Evolutionary conservation across 2,888 invertebrate genomes (phyloP).

Genomic region (Drosophila stalkeri): DNA sequence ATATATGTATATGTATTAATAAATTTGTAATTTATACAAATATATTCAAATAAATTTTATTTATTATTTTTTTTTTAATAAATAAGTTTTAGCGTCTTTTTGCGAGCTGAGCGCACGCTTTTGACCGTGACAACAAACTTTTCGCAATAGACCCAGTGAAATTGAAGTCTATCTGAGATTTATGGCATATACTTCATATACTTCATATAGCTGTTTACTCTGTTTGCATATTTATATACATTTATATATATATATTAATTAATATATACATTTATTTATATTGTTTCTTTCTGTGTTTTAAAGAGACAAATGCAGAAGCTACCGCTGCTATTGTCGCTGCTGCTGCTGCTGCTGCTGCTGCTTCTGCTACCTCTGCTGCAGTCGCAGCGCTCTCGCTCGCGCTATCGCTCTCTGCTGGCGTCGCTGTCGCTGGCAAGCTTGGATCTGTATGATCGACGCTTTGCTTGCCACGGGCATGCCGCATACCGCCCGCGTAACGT

Average conservation of each 20-base stretch:
- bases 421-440: background rate
- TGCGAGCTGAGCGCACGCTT: background rate
- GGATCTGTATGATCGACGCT: background rate
- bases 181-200: constrained; percentile 9
- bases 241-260: too few relatives aligned
- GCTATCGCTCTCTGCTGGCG: background rate
- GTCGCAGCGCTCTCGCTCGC: constrained; percentile 6
- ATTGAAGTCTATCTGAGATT: constrained; percentile 8
- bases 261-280: background rate
- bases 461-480: background rate
- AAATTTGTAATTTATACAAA: too few relatives aligned
- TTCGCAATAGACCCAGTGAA: constrained; percentile 10
- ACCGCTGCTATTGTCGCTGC: background rate
- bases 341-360: background rate
- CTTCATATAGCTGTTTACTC: background rate
- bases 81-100: too few relatives aligned
- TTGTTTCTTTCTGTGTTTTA: constrained; percentile 13
- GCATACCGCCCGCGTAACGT: constrained; percentile 1
- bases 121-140: background rate
- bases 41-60: too few relatives aligned
- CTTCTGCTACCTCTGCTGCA: background rate
- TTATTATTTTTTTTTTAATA: too few relatives aligned
- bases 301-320: constrained; percentile 11
- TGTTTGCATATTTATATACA: background rate
- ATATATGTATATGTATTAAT: too few relatives aligned